A percentile compares a stretch with the other conserved stretches of the same genome.
These are phyloP conservation scores for Thera britannica DNA, from an alignment of 2,888 invertebrate species.

Conservation along the genomic window DNA sequence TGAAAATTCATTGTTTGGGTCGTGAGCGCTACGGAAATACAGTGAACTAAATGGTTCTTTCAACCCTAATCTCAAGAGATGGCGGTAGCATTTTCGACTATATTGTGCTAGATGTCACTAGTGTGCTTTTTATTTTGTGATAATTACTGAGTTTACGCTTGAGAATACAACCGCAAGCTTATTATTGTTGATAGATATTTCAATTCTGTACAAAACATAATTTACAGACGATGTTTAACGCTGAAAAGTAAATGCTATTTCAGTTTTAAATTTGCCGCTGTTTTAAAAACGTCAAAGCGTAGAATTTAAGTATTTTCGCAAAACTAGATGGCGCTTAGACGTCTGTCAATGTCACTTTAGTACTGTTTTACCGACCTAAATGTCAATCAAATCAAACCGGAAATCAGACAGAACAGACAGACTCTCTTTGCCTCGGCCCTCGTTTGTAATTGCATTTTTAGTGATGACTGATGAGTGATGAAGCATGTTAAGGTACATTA, in stretches of 20 bases:
- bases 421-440: not conserved
- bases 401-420: not conserved
- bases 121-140: not conserved
- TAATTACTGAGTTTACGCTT: not conserved
- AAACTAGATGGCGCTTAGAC: conserved; percentile 44
- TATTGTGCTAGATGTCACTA: conserved; percentile 17
- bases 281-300: conserved; percentile 14
- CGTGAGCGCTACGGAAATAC: conserved; percentile 76
- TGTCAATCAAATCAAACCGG: conserved; percentile 6
- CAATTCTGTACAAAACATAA: not conserved
- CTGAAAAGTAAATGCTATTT: not conserved
- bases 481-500: too few species aligned
- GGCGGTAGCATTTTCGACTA: conserved; percentile 40
- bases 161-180: not conserved
- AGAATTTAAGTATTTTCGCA: not conserved
- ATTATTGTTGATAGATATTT: not conserved
- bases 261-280: conserved; percentile 18
- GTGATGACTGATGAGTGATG: too few species aligned
- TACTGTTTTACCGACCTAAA: conserved; percentile 26
- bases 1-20: conserved; percentile 85
- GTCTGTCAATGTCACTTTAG: conserved; percentile 25
- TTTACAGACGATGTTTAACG: not conserved
- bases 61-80: conserved; percentile 47
- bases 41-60: conserved; percentile 58
- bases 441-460: not conserved